Evolutionary conservation across 1,140 invertebrate species (phyloP), one percentile per base, ranked within the genome.

Genomic region (Apis cerana): DNA sequence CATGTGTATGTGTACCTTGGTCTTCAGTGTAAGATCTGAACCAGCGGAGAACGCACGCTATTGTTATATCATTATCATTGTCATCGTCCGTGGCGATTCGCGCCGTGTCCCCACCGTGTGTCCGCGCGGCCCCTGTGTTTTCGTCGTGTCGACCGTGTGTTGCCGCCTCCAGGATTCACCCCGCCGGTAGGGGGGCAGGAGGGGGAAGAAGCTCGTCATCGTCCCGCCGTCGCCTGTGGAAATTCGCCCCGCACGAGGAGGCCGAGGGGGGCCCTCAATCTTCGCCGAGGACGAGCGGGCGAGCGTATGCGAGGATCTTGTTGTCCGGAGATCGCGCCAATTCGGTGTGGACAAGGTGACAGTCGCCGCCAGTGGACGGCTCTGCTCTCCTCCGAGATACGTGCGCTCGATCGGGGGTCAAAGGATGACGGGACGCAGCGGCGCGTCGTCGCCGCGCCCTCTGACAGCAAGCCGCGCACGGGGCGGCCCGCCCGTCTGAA

Each of bases 11-110:
- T 94, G 93, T 93, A 91, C 89, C 91, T 90, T 91, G 90, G 91
- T 92, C 93, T 91, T 94, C 93, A 94, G 93, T 94, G 93, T 94
- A 93, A 93, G 93, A 94, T 94, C 92, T 90, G 92, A 94, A 93
- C 93, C 92, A 91, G 93, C 89, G 92, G 93, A 93, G 93, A 94
- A 93, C 93, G 93, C 93, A 94, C 93, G 91, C 91, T 91, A 94
- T 94, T 94, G 93, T 94, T 93, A 92, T 93, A 94, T 93, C 92
- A 93, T 93, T 93, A 92, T 93, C 91, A 93, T 93, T 92, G 90
- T 93, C 92, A 91, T 89, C 81, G 86, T 89, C 61, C 83, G 85
- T 72, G 82, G 75, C 68, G 69, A 84, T 83, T 84, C 87, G 86
- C 86, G 86, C 84, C 81, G 64, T 59, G 85, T 43, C 67, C 80